Percentiles rank a stretch among this genome's conserved stretches.
These are phyloP conservation scores for Probosciger aterrimus DNA, from an alignment of 2,113 vertebrate genomes.

Conservation along the genomic window DNA sequence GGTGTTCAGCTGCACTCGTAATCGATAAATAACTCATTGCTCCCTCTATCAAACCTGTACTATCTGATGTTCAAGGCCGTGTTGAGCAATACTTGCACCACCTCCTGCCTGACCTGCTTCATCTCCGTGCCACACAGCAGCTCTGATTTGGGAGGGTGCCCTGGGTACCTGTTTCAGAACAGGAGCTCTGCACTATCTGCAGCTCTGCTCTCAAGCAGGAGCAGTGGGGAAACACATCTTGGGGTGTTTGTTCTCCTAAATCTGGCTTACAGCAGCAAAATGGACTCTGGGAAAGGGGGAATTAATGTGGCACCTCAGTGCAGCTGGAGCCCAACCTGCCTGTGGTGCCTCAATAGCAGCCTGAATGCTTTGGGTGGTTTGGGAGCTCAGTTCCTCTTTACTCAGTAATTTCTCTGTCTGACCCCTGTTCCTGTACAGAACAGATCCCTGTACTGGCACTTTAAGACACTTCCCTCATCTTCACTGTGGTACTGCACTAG, in stretches of 20 bases:
- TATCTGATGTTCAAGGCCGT: not conserved
- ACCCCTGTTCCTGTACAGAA: not conserved
- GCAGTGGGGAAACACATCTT: not conserved
- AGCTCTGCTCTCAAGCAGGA: not conserved
- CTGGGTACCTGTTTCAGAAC: accelerated
- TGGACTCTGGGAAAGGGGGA: not conserved
- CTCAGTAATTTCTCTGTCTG: not conserved
- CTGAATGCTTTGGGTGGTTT: not conserved
- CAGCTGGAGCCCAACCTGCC: not conserved
- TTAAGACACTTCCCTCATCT: not conserved
- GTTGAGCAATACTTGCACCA: conserved; percentile 18
- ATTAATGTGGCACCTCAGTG: accelerated
- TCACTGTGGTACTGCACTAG: not conserved
- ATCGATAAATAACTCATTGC: not conserved
- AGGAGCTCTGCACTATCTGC: not conserved
- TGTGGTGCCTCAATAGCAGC: accelerated
- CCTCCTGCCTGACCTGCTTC: not conserved
- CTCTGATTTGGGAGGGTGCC: not conserved
- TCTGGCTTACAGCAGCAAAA: not conserved
- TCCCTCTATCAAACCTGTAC: not conserved
- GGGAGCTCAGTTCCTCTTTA: not conserved
- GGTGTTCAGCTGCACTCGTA: not conserved
- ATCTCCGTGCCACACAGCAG: not conserved
- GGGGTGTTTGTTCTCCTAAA: not conserved
- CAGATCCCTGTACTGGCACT: not conserved